phyloP scores from a whole-genome alignment of 2,797 vertebrate genomes.

The Neosilurus hyrtlii region DNA sequence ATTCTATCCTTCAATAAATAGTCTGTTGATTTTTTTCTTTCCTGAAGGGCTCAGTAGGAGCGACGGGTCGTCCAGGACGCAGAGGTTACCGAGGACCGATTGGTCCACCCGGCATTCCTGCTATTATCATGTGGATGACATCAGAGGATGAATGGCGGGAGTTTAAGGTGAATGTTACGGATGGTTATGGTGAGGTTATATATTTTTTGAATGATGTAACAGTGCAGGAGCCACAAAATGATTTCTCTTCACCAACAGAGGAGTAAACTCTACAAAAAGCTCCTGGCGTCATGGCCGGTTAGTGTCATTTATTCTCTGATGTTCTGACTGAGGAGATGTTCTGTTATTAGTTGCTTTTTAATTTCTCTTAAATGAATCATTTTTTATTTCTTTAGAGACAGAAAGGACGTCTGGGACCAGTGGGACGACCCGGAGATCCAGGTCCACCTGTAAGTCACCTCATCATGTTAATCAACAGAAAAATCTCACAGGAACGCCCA shows the following conservation, averaged over 20 bases:
- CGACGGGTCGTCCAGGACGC: constrained; percentile 69
- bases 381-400: constrained; percentile 60
- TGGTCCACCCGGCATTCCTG: constrained; percentile 73
- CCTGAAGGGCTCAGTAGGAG: constrained; percentile 70
- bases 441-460: constrained; percentile 68
- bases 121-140: constrained; percentile 70
- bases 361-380: background rate
- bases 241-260: constrained; percentile 60
- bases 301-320: constrained; percentile 28
- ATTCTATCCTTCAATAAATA: background rate
- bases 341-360: background rate
- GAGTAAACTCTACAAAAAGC: constrained; percentile 72
- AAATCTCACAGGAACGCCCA: background rate
- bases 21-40: background rate
- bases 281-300: constrained; percentile 74
- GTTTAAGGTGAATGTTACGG: constrained; percentile 69
- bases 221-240: too few relatives aligned
- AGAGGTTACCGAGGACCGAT: constrained; percentile 69
- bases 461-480: background rate
- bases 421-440: constrained; percentile 65
- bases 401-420: constrained; percentile 65
- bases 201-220: background rate
- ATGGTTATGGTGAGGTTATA: too few relatives aligned
- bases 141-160: constrained; percentile 75
- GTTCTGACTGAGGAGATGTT: too few relatives aligned